Evolutionary conservation across 2,113 vertebrate species (phyloP).

Genomic region (Hucho hucho): DNA sequence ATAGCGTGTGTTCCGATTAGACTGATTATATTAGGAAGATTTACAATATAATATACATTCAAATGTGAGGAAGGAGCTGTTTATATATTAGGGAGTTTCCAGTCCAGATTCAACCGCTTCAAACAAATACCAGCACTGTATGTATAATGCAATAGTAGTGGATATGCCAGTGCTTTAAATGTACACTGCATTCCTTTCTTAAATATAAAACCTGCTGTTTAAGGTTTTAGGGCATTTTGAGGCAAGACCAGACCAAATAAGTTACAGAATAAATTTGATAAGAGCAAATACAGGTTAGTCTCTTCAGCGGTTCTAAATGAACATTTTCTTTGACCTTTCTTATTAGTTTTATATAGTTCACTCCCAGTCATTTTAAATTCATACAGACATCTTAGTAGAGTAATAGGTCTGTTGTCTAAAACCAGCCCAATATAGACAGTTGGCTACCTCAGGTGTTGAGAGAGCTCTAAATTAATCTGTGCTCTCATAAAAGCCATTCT

Average conservation of each 20-base stretch:
- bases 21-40: too few relatives aligned
- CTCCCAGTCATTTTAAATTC: background rate
- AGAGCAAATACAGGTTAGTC: background rate
- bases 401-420: too few relatives aligned
- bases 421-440: background rate
- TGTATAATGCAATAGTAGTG: too few relatives aligned
- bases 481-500: constrained; percentile 29
- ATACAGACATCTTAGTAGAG: background rate
- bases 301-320: too few relatives aligned
- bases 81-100: too few relatives aligned
- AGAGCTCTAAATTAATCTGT: constrained; percentile 11
- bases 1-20: too few relatives aligned
- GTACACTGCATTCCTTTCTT: background rate
- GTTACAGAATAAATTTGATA: background rate
- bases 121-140: too few relatives aligned
- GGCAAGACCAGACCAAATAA: background rate
- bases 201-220: too few relatives aligned
- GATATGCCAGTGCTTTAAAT: too few relatives aligned
- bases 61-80: too few relatives aligned
- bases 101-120: too few relatives aligned
- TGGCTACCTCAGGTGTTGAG: background rate
- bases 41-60: too few relatives aligned
- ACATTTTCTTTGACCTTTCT: background rate
- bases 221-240: background rate
- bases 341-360: background rate